Evolutionary conservation across 2,113 vertebrate species (phyloP).

Genomic region (Eublepharis macularius): DNA sequence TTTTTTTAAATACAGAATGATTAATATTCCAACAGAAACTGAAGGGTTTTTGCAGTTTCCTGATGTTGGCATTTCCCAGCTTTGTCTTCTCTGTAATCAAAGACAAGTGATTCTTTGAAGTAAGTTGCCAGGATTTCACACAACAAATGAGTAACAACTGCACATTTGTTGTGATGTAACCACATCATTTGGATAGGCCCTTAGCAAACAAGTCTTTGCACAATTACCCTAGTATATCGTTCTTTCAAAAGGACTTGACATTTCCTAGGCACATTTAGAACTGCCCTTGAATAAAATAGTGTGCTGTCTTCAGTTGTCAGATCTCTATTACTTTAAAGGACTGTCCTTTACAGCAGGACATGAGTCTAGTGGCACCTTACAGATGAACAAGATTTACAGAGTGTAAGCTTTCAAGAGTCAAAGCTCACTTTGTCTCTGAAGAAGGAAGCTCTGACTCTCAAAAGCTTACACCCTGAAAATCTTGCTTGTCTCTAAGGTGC

Average conservation of each 20-base stretch:
- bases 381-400: too few species aligned
- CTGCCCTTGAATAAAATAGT: slow-evolving; percentile 22
- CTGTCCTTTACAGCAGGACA: not conserved
- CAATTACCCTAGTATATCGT: not conserved
- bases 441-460: too few species aligned
- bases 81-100: too few species aligned
- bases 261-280: slow-evolving; percentile 26
- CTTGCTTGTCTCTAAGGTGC: too few species aligned
- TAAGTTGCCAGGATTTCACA: not conserved
- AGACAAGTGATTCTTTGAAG: not conserved
- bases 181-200: not conserved
- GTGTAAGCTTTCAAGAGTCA: too few species aligned
- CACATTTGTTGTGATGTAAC: not conserved
- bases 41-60: too few species aligned
- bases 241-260: not conserved
- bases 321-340: not conserved
- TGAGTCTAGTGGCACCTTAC: too few species aligned
- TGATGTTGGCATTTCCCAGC: too few species aligned
- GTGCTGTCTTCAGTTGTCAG: not conserved
- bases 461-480: too few species aligned
- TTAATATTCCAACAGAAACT: too few species aligned
- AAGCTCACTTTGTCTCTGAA: too few species aligned
- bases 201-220: slow-evolving; percentile 28
- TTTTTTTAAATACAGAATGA: not conserved
- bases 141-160: not conserved